These are phyloP conservation scores for Steinernema scapterisci DNA, from an alignment of 2,888 invertebrate species.

Conservation along the genomic window DNA sequence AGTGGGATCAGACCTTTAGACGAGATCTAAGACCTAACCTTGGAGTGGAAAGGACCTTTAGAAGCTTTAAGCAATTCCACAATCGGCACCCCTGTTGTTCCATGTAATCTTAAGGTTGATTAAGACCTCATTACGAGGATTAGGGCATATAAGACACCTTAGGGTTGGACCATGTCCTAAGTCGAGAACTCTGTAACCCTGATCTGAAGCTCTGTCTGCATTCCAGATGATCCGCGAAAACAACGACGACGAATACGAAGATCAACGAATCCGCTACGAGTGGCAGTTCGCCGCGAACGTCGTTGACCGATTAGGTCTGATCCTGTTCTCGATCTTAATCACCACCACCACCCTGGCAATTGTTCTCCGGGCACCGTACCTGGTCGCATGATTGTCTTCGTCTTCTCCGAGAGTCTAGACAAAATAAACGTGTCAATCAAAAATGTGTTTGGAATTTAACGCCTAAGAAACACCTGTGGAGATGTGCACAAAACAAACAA, in stretches of 20 bases:
- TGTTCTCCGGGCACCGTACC: conserved; percentile 57
- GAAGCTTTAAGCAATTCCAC: too few relatives aligned
- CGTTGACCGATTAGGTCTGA: conserved; percentile 58
- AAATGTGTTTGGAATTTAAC: not conserved
- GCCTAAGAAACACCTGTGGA: not conserved
- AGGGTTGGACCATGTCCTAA: too few relatives aligned
- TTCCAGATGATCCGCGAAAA: conserved; percentile 60
- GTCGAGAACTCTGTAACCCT: not conserved
- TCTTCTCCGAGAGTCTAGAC: conserved; percentile 13
- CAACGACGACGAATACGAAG: conserved; percentile 59
- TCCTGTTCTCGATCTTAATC: conserved; percentile 54
- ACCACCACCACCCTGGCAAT: conserved; percentile 47
- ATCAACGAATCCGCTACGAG: conserved; percentile 51
- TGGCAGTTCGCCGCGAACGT: conserved; percentile 63
- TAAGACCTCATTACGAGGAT: too few relatives aligned
- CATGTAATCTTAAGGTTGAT: too few relatives aligned
- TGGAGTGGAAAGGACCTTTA: too few relatives aligned
- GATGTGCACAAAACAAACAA: too few relatives aligned
- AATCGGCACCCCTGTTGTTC: too few relatives aligned
- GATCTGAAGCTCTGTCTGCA: too few relatives aligned
- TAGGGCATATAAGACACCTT: too few relatives aligned
- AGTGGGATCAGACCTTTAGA: too few relatives aligned
- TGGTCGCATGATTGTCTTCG: conserved; percentile 47
- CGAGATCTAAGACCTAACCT: too few relatives aligned
- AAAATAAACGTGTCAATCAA: conserved; percentile 24